A percentile compares a stretch with the other conserved stretches of the same genome.
phyloP scores from a whole-genome alignment of 2,797 vertebrate species.

The Gambelia wislizenii region DNA sequence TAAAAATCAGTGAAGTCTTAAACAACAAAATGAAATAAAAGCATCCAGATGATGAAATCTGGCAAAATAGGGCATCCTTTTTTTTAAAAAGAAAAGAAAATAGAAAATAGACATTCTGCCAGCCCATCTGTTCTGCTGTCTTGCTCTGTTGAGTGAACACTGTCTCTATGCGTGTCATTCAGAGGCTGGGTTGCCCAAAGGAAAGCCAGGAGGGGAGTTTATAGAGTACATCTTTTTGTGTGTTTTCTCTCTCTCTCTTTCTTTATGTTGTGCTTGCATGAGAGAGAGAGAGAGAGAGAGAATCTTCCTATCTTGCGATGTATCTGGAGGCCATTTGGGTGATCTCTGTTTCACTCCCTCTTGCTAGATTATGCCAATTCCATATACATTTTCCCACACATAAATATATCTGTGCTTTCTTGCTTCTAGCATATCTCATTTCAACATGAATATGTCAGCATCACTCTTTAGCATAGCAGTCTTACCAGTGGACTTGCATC shows the following conservation, averaged over 20 bases:
- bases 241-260: not conserved
- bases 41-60: conserved; percentile 31
- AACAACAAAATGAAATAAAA: conserved; percentile 29
- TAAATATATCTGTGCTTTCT: not conserved
- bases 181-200: conserved; percentile 7
- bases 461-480: not conserved
- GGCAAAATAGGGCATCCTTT: conserved; percentile 30
- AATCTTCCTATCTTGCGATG: not conserved
- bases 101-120: not conserved
- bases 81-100: not conserved
- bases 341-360: not conserved
- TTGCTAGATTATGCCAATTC: conserved; percentile 11
- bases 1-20: conserved; percentile 25
- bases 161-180: not conserved
- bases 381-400: not conserved
- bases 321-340: not conserved
- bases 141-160: conserved; percentile 34
- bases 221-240: conserved; percentile 15
- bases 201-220: not conserved
- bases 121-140: conserved; percentile 31
- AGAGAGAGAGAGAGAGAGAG: not conserved
- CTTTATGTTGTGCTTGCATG: not conserved
- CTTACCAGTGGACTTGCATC: too few species aligned
- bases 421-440: not conserved
- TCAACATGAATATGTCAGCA: not conserved